These are phyloP conservation scores for Fukomys damarensis DNA, from an alignment of 2,113 vertebrate species.

Conservation along the genomic window DNA sequence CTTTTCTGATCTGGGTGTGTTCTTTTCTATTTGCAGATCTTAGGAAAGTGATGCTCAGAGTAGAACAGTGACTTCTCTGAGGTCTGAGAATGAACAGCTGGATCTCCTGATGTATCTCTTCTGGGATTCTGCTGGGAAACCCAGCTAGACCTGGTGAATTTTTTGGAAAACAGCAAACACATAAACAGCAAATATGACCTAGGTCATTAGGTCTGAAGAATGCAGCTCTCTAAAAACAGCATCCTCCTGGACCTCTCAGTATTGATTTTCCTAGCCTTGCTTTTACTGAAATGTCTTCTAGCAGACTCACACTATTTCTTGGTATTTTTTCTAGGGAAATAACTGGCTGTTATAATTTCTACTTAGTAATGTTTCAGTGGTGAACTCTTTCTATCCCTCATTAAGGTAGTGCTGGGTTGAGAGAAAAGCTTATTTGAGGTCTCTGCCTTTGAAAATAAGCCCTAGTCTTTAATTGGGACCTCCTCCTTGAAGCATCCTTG, in stretches of 20 bases:
- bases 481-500: neutral
- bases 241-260: neutral
- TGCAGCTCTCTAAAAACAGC: neutral
- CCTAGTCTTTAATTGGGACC: neutral
- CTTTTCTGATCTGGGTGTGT: neutral
- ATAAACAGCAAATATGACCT: neutral
- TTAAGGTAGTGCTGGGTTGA: slow-evolving; percentile 27
- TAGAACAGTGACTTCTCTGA: neutral
- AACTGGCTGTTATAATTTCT: slow-evolving; percentile 80
- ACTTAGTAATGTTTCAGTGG: slow-evolving; percentile 78
- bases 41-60: neutral
- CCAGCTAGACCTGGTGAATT: neutral
- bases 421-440: slow-evolving; percentile 24
- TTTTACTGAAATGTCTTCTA: slow-evolving; percentile 42
- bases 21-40: slow-evolving; percentile 31
- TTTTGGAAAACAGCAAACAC: slow-evolving; percentile 6
- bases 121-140: neutral
- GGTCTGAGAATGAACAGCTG: neutral
- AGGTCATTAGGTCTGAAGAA: neutral
- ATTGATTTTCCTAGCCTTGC: neutral
- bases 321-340: slow-evolving; percentile 60
- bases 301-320: slow-evolving; percentile 72
- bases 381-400: slow-evolving; percentile 74
- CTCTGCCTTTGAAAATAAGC: neutral
- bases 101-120: neutral